Percentiles rank a stretch among this genome's conserved stretches.
Evolutionary conservation across 1,140 invertebrate species (phyloP).

Genomic region (Rhyzopertha dominica): DNA sequence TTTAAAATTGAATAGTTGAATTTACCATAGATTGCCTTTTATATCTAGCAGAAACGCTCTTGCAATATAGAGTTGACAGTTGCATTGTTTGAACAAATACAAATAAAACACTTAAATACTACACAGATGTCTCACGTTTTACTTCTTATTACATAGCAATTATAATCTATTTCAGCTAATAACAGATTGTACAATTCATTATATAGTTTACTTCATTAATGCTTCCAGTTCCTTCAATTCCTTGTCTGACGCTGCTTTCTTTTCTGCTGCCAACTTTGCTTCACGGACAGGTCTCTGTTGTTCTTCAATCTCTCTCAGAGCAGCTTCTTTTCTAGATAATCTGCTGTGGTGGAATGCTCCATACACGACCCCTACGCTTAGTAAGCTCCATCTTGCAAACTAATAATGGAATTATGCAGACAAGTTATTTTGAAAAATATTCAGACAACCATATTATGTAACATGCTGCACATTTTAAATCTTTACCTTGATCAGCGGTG

Average conservation of each 20-base stretch:
- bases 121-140: too few relatives aligned
- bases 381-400: slow-evolving; percentile 70
- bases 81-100: too few relatives aligned
- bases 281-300: slow-evolving; percentile 62
- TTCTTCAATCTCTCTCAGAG: slow-evolving; percentile 58
- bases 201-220: slow-evolving; percentile 26
- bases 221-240: slow-evolving; percentile 41
- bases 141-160: too few relatives aligned
- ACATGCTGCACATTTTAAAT: slow-evolving; percentile 20
- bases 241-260: slow-evolving; percentile 50
- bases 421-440: too few relatives aligned
- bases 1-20: too few relatives aligned
- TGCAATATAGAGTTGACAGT: too few relatives aligned
- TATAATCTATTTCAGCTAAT: too few relatives aligned
- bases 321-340: slow-evolving; percentile 61
- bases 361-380: slow-evolving; percentile 60
- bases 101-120: too few relatives aligned
- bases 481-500: slow-evolving; percentile 67
- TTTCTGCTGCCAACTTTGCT: slow-evolving; percentile 64
- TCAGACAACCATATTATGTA: slow-evolving; percentile 17
- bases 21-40: too few relatives aligned
- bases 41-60: too few relatives aligned
- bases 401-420: slow-evolving; percentile 45
- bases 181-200: too few relatives aligned
- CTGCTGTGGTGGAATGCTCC: slow-evolving; percentile 65